Percentiles rank a stretch among this genome's conserved stretches.
phyloP scores from a whole-genome alignment of 37 sponge, comb jelly and placozoan species.

The Tethya wilhelma region DNA sequence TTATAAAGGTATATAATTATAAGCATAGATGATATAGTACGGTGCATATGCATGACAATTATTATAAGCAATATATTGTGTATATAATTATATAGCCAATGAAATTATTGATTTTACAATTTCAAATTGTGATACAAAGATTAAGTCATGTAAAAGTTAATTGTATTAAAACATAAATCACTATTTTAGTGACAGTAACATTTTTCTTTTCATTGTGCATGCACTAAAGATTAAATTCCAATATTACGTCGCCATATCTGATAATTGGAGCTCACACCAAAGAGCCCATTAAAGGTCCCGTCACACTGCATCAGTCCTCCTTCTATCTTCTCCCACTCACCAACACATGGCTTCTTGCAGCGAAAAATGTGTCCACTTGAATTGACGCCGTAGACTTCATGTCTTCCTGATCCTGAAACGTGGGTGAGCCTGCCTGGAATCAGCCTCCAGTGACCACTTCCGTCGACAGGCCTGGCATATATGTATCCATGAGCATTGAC shows the following conservation, averaged over 20 bases:
- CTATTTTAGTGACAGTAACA: no score
- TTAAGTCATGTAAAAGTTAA: no score
- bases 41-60: no score
- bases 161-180: no score
- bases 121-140: no score
- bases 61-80: no score
- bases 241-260: neutral
- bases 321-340: conserved; percentile 44
- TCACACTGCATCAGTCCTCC: conserved; percentile 50
- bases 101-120: no score
- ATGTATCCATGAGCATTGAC: conserved; percentile 22
- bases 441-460: conserved; percentile 41
- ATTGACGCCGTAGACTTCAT: conserved; percentile 59
- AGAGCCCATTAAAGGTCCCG: conserved; percentile 31
- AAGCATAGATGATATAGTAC: no score
- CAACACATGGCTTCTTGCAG: conserved; percentile 71
- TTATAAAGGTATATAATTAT: no score
- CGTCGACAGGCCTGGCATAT: conserved; percentile 50
- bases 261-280: conserved; percentile 21
- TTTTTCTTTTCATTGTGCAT: no score
- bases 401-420: conserved; percentile 51
- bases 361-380: conserved; percentile 17
- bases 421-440: conserved; percentile 43
- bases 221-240: conserved; percentile 1
- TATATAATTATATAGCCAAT: no score